phyloP scores from a whole-genome alignment of 1,140 invertebrate species.

The Oncopeltus fasciatus region DNA sequence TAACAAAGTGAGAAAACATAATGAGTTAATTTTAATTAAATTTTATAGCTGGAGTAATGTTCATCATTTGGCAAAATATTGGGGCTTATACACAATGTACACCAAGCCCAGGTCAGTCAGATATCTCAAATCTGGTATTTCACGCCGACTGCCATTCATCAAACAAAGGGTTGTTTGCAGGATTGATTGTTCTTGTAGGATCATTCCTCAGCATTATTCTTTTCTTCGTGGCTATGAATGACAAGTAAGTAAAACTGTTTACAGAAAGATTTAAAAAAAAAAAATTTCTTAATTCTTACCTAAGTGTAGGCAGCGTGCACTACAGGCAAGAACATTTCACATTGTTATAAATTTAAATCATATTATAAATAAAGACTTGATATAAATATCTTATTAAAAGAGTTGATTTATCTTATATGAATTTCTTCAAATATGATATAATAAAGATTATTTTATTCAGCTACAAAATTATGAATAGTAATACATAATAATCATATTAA shows the following conservation, averaged over 20 bases:
- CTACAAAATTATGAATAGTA: too few relatives aligned
- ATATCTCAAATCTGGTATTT: conserved; percentile 41
- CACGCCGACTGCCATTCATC: conserved; percentile 57
- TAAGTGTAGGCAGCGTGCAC: too few relatives aligned
- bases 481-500: too few relatives aligned
- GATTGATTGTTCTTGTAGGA: conserved; percentile 45
- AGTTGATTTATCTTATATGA: too few relatives aligned
- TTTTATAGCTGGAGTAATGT: conserved; percentile 47
- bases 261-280: not conserved
- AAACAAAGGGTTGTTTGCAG: conserved; percentile 52
- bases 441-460: too few relatives aligned
- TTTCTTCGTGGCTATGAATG: conserved; percentile 47
- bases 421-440: too few relatives aligned
- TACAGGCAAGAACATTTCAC: too few relatives aligned
- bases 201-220: conserved; percentile 49
- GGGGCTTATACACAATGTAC: conserved; percentile 29
- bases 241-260: conserved; percentile 28
- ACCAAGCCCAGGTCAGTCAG: conserved; percentile 31
- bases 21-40: not conserved
- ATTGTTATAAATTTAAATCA: too few relatives aligned
- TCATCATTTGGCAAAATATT: conserved; percentile 56
- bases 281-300: conserved; percentile 2
- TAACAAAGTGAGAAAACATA: too few relatives aligned
- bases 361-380: too few relatives aligned
- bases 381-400: too few relatives aligned